These are phyloP conservation scores for Bombus impatiens DNA, from an alignment of 1,140 invertebrate genomes.

Conservation along the genomic window DNA sequence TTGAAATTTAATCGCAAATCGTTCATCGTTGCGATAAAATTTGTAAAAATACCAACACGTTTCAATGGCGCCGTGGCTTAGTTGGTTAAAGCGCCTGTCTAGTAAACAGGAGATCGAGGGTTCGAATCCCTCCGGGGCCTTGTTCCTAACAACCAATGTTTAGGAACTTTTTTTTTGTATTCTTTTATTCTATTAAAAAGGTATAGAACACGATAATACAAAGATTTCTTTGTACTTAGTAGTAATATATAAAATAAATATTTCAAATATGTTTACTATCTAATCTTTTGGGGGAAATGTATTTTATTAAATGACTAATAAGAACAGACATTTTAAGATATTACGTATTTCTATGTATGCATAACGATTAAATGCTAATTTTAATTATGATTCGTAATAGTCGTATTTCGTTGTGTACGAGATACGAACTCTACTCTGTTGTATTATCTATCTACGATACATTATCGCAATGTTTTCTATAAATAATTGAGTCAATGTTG, in stretches of 20 bases:
- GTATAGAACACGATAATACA: too few species aligned
- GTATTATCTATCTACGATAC: not conserved
- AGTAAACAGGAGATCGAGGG: constrained; percentile 84
- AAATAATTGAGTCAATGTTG: not conserved
- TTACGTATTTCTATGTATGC: too few species aligned
- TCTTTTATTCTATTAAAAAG: not conserved
- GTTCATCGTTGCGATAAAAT: accelerated
- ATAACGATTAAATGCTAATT: too few species aligned
- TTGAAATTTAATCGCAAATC: not conserved
- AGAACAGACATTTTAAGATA: too few species aligned
- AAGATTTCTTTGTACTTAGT: not conserved
- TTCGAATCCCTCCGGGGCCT: constrained; percentile 84
- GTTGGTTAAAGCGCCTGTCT: constrained; percentile 85
- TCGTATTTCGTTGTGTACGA: not conserved
- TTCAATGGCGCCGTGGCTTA: constrained; percentile 82
- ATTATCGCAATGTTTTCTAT: not conserved
- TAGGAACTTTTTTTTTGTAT: constrained; percentile 6
- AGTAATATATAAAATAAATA: too few species aligned
- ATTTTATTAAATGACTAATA: too few species aligned
- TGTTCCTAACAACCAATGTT: constrained; percentile 35
- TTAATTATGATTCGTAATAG: too few species aligned
- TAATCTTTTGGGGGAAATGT: too few species aligned
- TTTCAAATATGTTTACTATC: too few species aligned
- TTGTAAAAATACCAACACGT: accelerated
- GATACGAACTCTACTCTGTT: not conserved